These are phyloP conservation scores for Eupithecia exiguata DNA, from an alignment of 2,888 invertebrate species.

Conservation along the genomic window DNA sequence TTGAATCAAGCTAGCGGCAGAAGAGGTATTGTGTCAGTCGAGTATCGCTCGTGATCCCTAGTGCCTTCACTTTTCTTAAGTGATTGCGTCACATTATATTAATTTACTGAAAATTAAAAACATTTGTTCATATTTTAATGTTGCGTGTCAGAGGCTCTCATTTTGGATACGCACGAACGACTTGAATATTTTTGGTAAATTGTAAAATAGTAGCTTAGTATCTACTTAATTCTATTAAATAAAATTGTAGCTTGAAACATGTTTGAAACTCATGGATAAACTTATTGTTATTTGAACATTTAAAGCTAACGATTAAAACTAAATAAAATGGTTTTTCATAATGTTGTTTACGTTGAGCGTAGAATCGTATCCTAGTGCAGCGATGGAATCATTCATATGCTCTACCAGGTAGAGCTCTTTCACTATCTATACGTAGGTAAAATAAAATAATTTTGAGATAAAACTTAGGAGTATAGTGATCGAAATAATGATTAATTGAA, in stretches of 20 bases:
- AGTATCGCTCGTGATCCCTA: conserved; percentile 63
- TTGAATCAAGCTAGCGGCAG: conserved; percentile 51
- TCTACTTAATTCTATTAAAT: not conserved
- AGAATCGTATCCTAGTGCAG: conserved; percentile 20
- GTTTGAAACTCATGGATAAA: conserved; percentile 52
- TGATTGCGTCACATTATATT: conserved; percentile 34
- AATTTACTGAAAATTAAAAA: not conserved
- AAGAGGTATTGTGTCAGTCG: conserved; percentile 60
- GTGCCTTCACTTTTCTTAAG: conserved; percentile 64
- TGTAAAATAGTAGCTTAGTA: conserved; percentile 18
- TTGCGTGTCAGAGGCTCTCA: not conserved
- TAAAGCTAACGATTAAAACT: not conserved
- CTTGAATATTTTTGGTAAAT: conserved; percentile 1
- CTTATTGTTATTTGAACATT: conserved; percentile 35
- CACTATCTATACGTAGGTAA: conserved; percentile 71
- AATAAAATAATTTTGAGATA: conserved; percentile 70
- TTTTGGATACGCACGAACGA: conserved; percentile 10
- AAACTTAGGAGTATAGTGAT: conserved; percentile 77
- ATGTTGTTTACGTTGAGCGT: conserved; percentile 11
- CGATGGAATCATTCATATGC: conserved; percentile 33
- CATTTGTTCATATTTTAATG: conserved; percentile 20
- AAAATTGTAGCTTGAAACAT: conserved; percentile 41
- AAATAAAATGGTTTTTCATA: not conserved
- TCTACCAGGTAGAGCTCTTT: conserved; percentile 58
- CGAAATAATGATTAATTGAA: conserved; percentile 81